Evolutionary conservation across 2,113 vertebrate genomes (phyloP).

Genomic region (Dendropsophus ebraccatus): DNA sequence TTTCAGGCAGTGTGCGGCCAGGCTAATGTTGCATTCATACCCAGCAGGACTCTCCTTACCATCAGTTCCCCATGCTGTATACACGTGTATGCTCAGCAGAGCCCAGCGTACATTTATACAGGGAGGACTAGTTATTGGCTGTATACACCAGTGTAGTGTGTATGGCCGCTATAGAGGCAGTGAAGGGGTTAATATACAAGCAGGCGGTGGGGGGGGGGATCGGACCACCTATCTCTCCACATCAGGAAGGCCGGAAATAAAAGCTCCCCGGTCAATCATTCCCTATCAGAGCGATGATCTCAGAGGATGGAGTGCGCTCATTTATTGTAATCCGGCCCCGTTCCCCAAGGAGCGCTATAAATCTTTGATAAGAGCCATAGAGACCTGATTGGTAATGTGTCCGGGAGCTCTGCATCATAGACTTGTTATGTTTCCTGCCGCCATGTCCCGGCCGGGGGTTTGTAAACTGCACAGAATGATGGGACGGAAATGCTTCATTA

Average conservation of each 20-base stretch:
- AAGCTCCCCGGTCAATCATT: not conserved
- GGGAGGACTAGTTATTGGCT: too few species aligned
- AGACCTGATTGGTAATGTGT: constrained; percentile 25
- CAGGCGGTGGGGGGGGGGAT: too few species aligned
- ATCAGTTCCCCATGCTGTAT: too few species aligned
- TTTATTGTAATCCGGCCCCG: constrained; percentile 27
- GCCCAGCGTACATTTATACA: too few species aligned
- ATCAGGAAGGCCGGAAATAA: not conserved
- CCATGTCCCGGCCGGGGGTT: not conserved
- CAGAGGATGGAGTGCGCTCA: not conserved
- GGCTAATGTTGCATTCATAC: too few species aligned
- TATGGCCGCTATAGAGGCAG: not conserved
- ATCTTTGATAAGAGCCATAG: constrained; percentile 41
- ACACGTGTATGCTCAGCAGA: too few species aligned
- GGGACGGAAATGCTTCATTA: not conserved
- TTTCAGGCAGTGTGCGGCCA: too few species aligned
- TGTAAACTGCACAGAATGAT: constrained; percentile 9
- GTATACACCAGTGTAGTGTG: not conserved
- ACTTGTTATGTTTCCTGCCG: constrained; percentile 22
- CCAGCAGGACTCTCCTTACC: too few species aligned
- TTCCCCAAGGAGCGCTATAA: constrained; percentile 30
- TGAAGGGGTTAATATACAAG: not conserved
- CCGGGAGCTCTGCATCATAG: not conserved
- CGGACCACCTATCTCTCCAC: not conserved
- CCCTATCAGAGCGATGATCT: constrained; percentile 13